These are phyloP conservation scores for Didymodactylos carnosus DNA, from an alignment of 2,888 invertebrate species.

Conservation along the genomic window DNA sequence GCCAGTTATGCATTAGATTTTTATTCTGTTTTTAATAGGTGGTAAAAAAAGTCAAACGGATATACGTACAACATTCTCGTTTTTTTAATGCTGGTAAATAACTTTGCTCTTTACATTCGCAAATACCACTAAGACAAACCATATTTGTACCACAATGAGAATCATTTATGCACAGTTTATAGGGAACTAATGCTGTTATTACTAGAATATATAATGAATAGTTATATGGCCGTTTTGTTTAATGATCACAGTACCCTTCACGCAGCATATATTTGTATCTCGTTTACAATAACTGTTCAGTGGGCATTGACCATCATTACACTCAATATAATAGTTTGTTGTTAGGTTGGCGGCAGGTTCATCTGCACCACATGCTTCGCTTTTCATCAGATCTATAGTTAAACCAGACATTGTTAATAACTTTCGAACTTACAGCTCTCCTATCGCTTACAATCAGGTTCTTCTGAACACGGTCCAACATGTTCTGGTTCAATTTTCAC, in stretches of 20 bases:
- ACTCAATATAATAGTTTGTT: neutral
- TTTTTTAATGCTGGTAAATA: neutral
- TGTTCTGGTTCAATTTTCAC: too few relatives aligned
- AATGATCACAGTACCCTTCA: neutral
- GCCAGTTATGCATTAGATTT: neutral
- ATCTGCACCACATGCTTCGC: neutral
- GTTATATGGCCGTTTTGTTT: too few relatives aligned
- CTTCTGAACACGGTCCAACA: too few relatives aligned
- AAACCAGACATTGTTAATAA: too few relatives aligned
- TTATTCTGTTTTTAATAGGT: neutral
- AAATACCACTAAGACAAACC: neutral
- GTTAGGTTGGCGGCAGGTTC: neutral
- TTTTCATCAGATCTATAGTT: too few relatives aligned
- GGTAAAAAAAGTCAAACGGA: too few relatives aligned
- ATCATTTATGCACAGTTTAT: neutral
- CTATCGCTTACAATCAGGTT: too few relatives aligned
- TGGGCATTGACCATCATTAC: neutral
- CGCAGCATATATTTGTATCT: neutral
- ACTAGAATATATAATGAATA: too few relatives aligned
- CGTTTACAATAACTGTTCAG: neutral
- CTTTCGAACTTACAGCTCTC: too few relatives aligned
- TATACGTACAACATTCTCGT: neutral
- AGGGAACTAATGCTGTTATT: neutral
- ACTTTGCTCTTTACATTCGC: neutral
- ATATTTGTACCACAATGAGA: neutral